phyloP scores from a whole-genome alignment of 1,140 invertebrate species.

The Trinorchestia longiramus region DNA sequence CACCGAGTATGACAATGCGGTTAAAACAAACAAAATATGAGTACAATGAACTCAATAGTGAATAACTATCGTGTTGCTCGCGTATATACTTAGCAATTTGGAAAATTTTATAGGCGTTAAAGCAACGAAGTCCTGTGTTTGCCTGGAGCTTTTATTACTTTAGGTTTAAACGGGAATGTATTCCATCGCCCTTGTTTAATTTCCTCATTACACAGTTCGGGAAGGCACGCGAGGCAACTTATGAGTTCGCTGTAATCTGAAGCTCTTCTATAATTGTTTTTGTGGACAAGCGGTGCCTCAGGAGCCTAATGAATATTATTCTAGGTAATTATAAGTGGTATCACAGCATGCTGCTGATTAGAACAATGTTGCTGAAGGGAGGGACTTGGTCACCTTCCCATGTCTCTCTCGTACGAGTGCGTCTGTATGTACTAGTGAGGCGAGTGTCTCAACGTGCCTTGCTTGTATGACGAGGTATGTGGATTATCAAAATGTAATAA shows the following conservation, averaged over 20 bases:
- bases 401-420: neutral
- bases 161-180: neutral
- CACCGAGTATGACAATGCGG: too few relatives aligned
- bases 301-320: constrained; percentile 41
- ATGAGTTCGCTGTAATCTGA: constrained; percentile 4
- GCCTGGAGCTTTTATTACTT: neutral
- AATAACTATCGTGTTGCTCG: neutral
- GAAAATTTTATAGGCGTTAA: neutral
- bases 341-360: constrained; percentile 36
- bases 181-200: neutral
- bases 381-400: neutral
- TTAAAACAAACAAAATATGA: too few relatives aligned
- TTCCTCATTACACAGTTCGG: neutral
- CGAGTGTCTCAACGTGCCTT: too few relatives aligned
- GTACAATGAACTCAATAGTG: neutral
- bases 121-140: neutral
- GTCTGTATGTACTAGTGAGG: too few relatives aligned
- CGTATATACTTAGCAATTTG: neutral
- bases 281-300: neutral
- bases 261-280: constrained; percentile 19
- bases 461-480: too few relatives aligned
- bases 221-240: constrained; percentile 18
- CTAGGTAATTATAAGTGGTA: constrained; percentile 25
- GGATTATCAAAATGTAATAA: too few relatives aligned
- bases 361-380: neutral